Evolutionary conservation across 2,113 vertebrate genomes (phyloP).

Genomic region (Callospermophilus lateralis): DNA sequence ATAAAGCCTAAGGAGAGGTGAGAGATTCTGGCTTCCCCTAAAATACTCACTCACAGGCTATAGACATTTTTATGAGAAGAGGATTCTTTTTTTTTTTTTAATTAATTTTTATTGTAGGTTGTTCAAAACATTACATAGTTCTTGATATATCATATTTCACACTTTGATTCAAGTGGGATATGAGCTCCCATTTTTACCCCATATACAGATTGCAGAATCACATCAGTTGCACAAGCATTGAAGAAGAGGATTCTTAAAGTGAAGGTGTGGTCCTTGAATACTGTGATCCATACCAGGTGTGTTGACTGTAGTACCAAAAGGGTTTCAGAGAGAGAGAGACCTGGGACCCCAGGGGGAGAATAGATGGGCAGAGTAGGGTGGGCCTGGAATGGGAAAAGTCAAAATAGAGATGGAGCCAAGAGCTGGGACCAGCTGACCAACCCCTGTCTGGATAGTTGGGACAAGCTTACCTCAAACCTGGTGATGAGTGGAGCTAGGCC

Average conservation of each 20-base stretch:
- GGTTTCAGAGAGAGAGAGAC: neutral
- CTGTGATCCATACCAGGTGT: neutral
- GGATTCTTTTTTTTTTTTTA: too few species aligned
- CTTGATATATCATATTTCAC: too few species aligned
- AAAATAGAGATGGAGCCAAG: neutral
- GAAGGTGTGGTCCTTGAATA: neutral
- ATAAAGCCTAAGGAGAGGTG: neutral
- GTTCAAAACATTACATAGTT: too few species aligned
- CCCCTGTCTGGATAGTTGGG: fast-evolving
- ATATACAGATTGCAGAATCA: too few species aligned
- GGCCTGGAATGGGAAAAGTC: neutral
- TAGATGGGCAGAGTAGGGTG: neutral
- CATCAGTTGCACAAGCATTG: too few species aligned
- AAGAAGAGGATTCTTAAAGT: neutral
- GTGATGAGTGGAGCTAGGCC: neutral
- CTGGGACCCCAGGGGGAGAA: neutral
- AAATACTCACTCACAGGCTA: neutral
- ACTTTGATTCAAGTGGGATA: too few species aligned
- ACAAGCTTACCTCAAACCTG: neutral
- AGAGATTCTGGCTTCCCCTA: neutral
- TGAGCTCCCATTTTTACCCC: too few species aligned
- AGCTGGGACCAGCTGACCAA: neutral
- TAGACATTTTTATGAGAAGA: neutral
- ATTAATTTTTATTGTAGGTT: too few species aligned
- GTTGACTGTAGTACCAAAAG: too few species aligned